Percentiles rank a stretch among this genome's conserved stretches.
Conservation (phyloP, 2,888 invertebrate genomes). For the Lasioglossum pauxillum region DNA sequence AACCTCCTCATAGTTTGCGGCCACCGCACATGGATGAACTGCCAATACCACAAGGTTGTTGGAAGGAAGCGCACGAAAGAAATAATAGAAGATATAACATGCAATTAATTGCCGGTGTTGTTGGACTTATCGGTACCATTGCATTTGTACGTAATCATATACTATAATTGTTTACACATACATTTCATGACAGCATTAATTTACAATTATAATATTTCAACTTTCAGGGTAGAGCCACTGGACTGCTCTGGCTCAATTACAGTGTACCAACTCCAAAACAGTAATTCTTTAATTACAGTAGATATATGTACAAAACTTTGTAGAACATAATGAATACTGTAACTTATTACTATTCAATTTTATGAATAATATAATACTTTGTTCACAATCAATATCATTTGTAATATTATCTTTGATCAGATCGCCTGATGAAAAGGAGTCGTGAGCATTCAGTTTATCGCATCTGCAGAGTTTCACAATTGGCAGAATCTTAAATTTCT, state of each 20-base stretch:
- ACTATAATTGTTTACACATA: neutral
- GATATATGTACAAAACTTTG: conserved; percentile 13
- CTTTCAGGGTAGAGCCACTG: conserved; percentile 42
- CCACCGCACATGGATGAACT: conserved; percentile 90
- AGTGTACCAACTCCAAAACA: conserved; percentile 20
- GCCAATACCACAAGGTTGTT: conserved; percentile 91
- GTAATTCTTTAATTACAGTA: conserved; percentile 31
- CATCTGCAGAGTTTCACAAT: neutral
- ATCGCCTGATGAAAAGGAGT: neutral
- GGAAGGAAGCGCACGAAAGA: conserved; percentile 89
- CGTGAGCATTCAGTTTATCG: neutral
- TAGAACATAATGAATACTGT: conserved; percentile 37
- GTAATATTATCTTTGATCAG: neutral
- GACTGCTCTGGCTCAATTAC: conserved; percentile 40
- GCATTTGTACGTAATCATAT: conserved; percentile 83
- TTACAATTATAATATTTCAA: conserved; percentile 15
- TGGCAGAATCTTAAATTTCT: neutral
- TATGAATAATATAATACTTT: conserved; percentile 33
- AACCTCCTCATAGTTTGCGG: conserved; percentile 66
- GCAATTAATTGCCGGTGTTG: conserved; percentile 87
- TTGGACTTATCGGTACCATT: conserved; percentile 81
- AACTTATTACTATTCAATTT: conserved; percentile 22
- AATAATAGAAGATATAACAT: conserved; percentile 90
- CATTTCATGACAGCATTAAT: conserved; percentile 1
- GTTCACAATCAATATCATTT: conserved; percentile 1